Evolutionary conservation across 2,888 invertebrate genomes (phyloP).

Genomic region (Ormia ochracea): DNA sequence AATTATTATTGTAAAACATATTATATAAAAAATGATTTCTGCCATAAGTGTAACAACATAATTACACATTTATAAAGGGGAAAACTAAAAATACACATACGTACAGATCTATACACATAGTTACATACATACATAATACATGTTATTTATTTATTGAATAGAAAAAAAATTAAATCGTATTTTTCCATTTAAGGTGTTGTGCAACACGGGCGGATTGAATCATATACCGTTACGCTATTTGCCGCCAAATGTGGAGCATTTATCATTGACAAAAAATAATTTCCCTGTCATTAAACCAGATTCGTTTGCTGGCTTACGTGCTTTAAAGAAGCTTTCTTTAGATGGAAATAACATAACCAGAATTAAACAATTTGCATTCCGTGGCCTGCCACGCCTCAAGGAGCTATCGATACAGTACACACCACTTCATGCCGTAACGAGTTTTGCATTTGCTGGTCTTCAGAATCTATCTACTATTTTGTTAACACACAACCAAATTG

Average conservation of each 20-base stretch:
- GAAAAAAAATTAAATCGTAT: too few species aligned
- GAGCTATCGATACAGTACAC: slow-evolving; percentile 92
- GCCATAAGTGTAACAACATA: too few species aligned
- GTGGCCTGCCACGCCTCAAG: slow-evolving; percentile 86
- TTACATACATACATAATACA: too few species aligned
- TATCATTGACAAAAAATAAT: slow-evolving; percentile 90
- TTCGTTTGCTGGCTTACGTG: slow-evolving; percentile 88
- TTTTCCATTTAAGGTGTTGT: slow-evolving; percentile 83
- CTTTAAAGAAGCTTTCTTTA: slow-evolving; percentile 87
- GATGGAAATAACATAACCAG: slow-evolving; percentile 91
- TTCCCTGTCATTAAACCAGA: slow-evolving; percentile 88
- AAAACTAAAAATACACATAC: too few species aligned
- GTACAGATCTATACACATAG: too few species aligned
- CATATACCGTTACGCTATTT: slow-evolving; percentile 87
- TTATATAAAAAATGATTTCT: too few species aligned
- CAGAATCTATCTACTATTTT: slow-evolving; percentile 87
- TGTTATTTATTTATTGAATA: too few species aligned
- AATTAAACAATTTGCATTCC: slow-evolving; percentile 91
- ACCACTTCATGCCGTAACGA: slow-evolving; percentile 86
- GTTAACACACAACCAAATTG: slow-evolving; percentile 84
- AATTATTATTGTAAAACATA: too few species aligned
- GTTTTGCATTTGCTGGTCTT: slow-evolving; percentile 90
- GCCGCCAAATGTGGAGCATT: slow-evolving; percentile 87
- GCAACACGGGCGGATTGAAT: slow-evolving; percentile 89
- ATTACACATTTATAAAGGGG: too few species aligned